Conservation (phyloP, 2,888 invertebrate genomes). For the Yponomeuta evonymella region DNA sequence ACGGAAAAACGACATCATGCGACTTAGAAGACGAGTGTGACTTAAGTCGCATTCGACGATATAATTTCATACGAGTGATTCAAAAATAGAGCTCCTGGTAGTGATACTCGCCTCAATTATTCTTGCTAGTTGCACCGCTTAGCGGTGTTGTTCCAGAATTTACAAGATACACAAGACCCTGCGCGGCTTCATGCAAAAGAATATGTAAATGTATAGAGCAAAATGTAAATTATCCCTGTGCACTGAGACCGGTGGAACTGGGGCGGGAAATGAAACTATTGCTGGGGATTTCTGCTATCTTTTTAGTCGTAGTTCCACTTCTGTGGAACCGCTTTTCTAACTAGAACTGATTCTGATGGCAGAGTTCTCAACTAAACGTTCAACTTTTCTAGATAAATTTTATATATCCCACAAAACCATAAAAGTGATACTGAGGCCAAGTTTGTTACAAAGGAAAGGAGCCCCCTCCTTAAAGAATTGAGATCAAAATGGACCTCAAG, state of each 20-base stretch:
- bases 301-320: not conserved
- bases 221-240: slow-evolving; percentile 12
- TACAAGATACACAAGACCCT: slow-evolving; percentile 7
- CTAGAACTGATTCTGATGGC: not conserved
- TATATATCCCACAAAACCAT: not conserved
- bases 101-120: not conserved
- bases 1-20: too few species aligned
- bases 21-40: too few species aligned
- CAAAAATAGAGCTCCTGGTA: too few species aligned
- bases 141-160: slow-evolving; percentile 4
- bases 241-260: slow-evolving; percentile 5
- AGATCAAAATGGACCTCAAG: too few species aligned
- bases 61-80: too few species aligned
- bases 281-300: slow-evolving; percentile 1
- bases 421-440: too few species aligned
- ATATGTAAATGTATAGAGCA: slow-evolving; percentile 10
- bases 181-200: slow-evolving; percentile 12
- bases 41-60: too few species aligned
- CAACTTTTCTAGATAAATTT: not conserved
- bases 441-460: too few species aligned
- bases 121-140: not conserved
- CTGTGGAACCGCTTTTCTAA: not conserved
- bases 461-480: too few species aligned
- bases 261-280: not conserved
- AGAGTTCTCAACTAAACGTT: slow-evolving; percentile 1